These are phyloP conservation scores for Cepaea nemoralis DNA, from an alignment of 1,140 invertebrate species.

Conservation along the genomic window DNA sequence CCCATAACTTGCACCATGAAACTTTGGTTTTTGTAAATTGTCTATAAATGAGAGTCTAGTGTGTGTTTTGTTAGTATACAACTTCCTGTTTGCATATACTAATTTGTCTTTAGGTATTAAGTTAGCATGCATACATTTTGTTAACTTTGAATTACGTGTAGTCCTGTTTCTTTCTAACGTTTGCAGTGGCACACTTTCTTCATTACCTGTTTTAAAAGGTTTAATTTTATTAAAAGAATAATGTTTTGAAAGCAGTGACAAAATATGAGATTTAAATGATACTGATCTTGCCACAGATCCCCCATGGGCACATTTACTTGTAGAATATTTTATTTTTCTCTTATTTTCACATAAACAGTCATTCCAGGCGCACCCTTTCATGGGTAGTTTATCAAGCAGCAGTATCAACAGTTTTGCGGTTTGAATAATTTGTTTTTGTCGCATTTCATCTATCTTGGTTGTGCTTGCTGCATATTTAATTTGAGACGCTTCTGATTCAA, in stretches of 20 bases:
- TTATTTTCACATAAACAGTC: not conserved
- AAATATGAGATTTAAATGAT: not conserved
- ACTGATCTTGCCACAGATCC: not conserved
- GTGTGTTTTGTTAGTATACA: not conserved
- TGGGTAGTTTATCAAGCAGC: not conserved
- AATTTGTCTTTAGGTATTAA: not conserved
- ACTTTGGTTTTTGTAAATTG: not conserved
- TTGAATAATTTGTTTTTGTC: not conserved
- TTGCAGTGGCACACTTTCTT: not conserved
- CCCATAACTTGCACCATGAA: not conserved
- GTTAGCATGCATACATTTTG: not conserved
- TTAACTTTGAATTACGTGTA: not conserved
- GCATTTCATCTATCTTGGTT: not conserved
- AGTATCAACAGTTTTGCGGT: not conserved
- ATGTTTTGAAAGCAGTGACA: not conserved
- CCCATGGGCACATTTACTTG: not conserved
- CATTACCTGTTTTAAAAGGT: not conserved
- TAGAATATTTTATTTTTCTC: not conserved
- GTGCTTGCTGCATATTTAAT: not conserved
- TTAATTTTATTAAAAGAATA: not conserved
- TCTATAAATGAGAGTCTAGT: not conserved
- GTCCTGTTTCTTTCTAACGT: not conserved
- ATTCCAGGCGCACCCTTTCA: not conserved
- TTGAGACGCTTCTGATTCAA: not conserved
- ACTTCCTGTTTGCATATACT: not conserved